Conservation (phyloP, 2,113 vertebrate genomes). For the Sylvia atricapilla region DNA sequence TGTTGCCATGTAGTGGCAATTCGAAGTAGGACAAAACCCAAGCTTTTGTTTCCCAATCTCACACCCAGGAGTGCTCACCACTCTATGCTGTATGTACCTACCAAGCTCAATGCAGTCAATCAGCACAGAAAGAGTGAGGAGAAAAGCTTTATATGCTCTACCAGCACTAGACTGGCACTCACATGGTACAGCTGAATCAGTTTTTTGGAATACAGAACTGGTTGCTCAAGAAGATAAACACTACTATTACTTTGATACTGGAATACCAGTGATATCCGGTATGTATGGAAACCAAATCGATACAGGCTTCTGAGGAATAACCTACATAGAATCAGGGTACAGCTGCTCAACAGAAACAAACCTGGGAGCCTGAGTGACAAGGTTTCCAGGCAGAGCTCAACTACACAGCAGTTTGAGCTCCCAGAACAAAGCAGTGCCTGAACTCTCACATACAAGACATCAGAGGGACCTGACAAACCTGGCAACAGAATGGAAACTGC, state of each 20-base stretch:
- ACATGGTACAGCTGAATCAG: background rate
- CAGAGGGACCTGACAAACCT: background rate
- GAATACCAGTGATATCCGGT: background rate
- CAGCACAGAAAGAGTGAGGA: background rate
- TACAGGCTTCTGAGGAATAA: background rate
- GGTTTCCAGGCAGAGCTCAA: background rate
- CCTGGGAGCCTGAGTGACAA: background rate
- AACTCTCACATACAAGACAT: background rate
- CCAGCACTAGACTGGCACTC: background rate
- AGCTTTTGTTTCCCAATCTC: background rate
- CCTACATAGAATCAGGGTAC: background rate
- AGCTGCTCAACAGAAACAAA: background rate
- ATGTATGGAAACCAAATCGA: background rate
- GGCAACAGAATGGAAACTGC: background rate
- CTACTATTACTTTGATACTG: background rate
- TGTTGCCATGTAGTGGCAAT: background rate
- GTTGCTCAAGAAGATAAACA: background rate
- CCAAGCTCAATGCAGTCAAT: background rate
- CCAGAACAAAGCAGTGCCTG: background rate
- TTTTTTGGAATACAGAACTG: background rate
- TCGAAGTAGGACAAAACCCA: background rate
- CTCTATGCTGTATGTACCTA: background rate
- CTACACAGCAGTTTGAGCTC: background rate
- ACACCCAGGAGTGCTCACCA: background rate
- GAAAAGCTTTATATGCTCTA: background rate